Evolutionary conservation across 2,113 vertebrate species (phyloP), one percentile per base, ranked within the genome.

Genomic region (Podarcis muralis): DNA sequence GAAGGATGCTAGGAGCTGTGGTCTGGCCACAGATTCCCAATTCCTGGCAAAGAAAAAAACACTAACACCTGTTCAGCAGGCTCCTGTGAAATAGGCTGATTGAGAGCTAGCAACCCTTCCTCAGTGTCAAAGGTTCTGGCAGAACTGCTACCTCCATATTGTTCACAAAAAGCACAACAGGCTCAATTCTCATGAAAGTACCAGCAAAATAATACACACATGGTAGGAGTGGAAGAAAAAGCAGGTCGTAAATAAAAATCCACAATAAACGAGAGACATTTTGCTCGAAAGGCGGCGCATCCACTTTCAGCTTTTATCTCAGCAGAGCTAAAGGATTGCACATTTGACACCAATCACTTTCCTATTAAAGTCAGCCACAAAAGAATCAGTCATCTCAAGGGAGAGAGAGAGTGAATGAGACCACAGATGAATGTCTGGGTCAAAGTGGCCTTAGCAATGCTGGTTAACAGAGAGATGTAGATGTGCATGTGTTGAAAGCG

Each of bases 161-260:
- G 22, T 5, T 66, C 32, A 37, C 57, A 20, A 66, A 65, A 65
- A 66, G 1, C 30, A 30, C 77, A 79, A 57, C 30, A 7, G 3
- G 20, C 40, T 53, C 62, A 13, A 37, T 66, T 82, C 66, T 69
- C 11, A 91, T 11, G 88, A 87, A 94, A 84, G 35, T 83, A 83
- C 25, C 40, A 65, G 72, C 3, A 23, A 82, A 25, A 3, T 25
- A 88, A 27, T 87, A 88, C 80, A 20, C 0, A 0, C 25, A 66
- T 35, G 72, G 16, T 27, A 48, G 59, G 89, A 86, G 13, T 83
- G 87, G 77, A 4, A 75, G 76, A 87, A 92, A 89, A 80, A 0
- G 27, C 5, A 16, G 57, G 89, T 13, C n/a, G 53, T 37, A 91
- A 89, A 88, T 59, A 88, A 89, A 62, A 87, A 81, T 18, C 1